Base-by-base conservation (phyloP, 1,140 invertebrate species). In the Trissolcus basalis region DNA sequence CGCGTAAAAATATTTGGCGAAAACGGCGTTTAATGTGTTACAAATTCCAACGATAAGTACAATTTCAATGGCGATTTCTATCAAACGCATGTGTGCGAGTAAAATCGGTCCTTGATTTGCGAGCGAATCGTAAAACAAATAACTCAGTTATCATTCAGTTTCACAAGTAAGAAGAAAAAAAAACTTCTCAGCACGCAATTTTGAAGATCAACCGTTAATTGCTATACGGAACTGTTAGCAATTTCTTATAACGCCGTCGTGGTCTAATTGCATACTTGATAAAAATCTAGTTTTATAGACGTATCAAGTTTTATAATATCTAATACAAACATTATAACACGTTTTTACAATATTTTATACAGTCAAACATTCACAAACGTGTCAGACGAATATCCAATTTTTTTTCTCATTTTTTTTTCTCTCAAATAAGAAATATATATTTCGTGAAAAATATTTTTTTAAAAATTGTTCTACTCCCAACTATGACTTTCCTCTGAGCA, bases 231-330 rank as follows among this genome's bases (percentile, higher is more conserved):
- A 79, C 64, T 54, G 67, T 76, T 72, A 79, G 63, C 54, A 68
- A 68, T 44, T 13, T 71, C 75, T 72, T 58, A 80, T 80, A 75
- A 75, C 19, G 48, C 77, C 48, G 77, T 74, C 63, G 49, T 75
- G 77, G 71, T 78, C 77, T 75, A 71, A 78, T 75, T 74, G 41
- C 61, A 27, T 27, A 27, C 19, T 27, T 27, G 19, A 27, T 27
- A 27, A 27, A 27, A 27, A 27, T 27, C 19, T 27, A 27, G 19
- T 27, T 6, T 27, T 27, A 6, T 6, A 27, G 47, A 55, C 51
- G 60, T 50, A 67, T 78, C 55, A 67, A 64, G 27, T 54, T 58
- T 60, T 71, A 61, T 65, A 56, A 56, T 71, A 58, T 61, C n/a
- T n/a, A n/a, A n/a, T n/a, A n/a, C n/a, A n/a, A n/a, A n/a, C n/a